Conservation (phyloP, 2,113 vertebrate genomes). For the Edolisoma coerulescens region DNA sequence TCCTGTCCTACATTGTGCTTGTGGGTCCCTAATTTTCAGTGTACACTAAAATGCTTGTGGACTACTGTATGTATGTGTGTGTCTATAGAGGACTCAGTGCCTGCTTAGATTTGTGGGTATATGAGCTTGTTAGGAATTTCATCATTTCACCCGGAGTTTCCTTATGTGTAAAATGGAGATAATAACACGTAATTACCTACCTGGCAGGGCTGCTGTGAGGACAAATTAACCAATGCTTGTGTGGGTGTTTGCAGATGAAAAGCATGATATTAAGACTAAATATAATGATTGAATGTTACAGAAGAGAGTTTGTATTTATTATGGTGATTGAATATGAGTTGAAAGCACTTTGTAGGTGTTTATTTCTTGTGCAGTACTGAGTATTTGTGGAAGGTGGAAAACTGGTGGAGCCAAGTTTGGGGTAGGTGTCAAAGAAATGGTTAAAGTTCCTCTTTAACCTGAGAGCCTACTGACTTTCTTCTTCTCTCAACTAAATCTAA, state of each 20-base stretch:
- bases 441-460: neutral
- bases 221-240: constrained; percentile 61
- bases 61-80: neutral
- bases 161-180: constrained; percentile 42
- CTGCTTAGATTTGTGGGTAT: neutral
- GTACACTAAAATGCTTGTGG: neutral
- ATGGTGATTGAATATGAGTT: neutral
- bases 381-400: neutral
- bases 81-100: neutral
- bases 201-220: constrained; percentile 54
- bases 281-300: constrained; percentile 54
- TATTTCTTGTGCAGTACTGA: neutral
- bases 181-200: constrained; percentile 57
- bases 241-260: constrained; percentile 56
- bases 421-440: neutral
- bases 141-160: constrained; percentile 37
- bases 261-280: constrained; percentile 47
- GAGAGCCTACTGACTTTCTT: neutral
- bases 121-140: constrained; percentile 25
- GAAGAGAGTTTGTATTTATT: constrained; percentile 34
- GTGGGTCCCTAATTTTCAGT: neutral
- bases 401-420: neutral
- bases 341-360: neutral
- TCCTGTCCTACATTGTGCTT: neutral
- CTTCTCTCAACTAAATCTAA: neutral